Percentiles rank a stretch among this genome's conserved stretches.
Evolutionary conservation across 2,113 vertebrate species (phyloP).

Genomic region (Hippocampus mohnikei): DNA sequence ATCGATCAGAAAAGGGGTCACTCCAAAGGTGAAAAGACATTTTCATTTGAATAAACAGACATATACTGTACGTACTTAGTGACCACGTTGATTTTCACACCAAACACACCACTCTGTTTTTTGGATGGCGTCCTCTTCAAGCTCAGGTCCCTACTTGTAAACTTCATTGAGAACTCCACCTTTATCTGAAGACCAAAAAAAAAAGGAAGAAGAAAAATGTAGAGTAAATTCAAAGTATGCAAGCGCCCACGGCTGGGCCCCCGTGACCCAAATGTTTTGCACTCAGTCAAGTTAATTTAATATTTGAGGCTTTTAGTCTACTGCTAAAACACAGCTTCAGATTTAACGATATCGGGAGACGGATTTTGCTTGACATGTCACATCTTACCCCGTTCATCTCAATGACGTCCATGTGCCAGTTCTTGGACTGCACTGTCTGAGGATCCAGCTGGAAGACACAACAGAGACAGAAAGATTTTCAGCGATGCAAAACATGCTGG

Average conservation of each 20-base stretch:
- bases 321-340: neutral
- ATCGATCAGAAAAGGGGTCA: no score
- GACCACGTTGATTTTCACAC: constrained; percentile 96
- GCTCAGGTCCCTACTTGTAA: constrained; percentile 95
- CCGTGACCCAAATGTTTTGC: neutral
- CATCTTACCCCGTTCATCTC: constrained; percentile 96
- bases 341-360: neutral
- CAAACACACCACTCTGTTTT: constrained; percentile 96
- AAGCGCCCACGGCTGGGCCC: neutral
- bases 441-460: constrained; percentile 85
- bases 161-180: constrained; percentile 99
- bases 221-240: neutral
- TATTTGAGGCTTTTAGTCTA: neutral
- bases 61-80: constrained; percentile 80
- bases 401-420: constrained; percentile 97
- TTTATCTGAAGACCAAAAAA: constrained; percentile 72
- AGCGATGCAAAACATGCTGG: constrained; percentile 4
- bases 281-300: neutral
- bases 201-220: neutral
- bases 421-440: constrained; percentile 93
- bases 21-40: neutral
- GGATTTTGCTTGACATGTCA: neutral
- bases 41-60: neutral
- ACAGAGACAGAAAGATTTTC: constrained; percentile 22
- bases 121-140: constrained; percentile 96